Conservation (phyloP, 2,113 vertebrate species). For the Numenius arquata region DNA sequence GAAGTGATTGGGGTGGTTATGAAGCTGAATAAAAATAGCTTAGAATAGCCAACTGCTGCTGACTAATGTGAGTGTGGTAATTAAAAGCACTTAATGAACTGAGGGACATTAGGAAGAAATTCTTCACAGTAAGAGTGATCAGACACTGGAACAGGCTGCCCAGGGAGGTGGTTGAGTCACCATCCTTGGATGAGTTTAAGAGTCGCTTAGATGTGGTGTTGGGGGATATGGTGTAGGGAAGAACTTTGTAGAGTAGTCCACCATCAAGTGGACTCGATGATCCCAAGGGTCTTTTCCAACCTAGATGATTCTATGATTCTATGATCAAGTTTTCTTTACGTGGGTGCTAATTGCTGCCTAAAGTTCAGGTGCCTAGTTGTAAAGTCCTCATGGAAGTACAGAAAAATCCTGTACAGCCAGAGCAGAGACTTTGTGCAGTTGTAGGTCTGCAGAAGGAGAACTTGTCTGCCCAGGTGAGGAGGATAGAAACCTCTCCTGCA, state of each 20-base stretch:
- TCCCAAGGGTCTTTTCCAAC: too few species aligned
- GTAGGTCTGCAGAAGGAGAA: neutral
- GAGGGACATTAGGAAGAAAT: too few species aligned
- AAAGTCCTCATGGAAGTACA: neutral
- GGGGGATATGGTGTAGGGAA: too few species aligned
- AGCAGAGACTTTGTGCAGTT: neutral
- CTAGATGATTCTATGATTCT: too few species aligned
- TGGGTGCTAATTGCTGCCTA: neutral
- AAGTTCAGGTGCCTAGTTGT: neutral
- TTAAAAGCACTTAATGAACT: neutral
- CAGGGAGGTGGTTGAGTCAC: too few species aligned
- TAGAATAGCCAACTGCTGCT: neutral
- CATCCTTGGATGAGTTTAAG: too few species aligned
- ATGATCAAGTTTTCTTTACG: neutral
- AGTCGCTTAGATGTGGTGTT: too few species aligned
- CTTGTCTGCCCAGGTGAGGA: rapidly evolving
- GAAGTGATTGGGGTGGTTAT: neutral
- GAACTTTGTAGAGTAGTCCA: too few species aligned
- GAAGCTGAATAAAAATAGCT: neutral
- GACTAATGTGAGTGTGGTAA: neutral
- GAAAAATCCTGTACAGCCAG: neutral
- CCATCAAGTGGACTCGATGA: too few species aligned
- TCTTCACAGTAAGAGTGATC: too few species aligned
- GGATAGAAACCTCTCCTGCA: neutral
- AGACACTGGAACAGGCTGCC: too few species aligned